Conservation (phyloP, 2,888 invertebrate genomes). For the Ischnus inquisitorius region DNA sequence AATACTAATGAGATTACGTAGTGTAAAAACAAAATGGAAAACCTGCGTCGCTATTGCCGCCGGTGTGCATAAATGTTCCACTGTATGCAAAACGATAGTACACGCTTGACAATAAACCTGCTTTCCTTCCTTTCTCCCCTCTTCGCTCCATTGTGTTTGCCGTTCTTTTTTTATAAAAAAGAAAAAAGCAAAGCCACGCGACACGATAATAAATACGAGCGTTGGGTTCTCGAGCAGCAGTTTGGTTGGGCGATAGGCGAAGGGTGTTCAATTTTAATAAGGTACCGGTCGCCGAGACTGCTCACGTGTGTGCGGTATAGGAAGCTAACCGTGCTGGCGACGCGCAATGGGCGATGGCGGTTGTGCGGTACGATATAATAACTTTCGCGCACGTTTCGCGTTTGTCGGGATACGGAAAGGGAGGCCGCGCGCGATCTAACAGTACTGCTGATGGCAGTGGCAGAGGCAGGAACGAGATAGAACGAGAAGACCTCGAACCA, state of each 20-base stretch:
- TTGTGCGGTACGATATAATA: conserved; percentile 71
- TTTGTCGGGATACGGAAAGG: conserved; percentile 59
- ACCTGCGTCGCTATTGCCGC: conserved; percentile 48
- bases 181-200: conserved; percentile 65
- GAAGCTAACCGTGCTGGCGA: conserved; percentile 20
- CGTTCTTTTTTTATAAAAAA: conserved; percentile 53
- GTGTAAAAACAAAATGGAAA: conserved; percentile 62
- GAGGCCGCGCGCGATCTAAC: conserved; percentile 56
- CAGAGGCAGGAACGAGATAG: conserved; percentile 40
- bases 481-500: conserved; percentile 16
- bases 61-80: conserved; percentile 49
- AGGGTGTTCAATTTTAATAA: conserved; percentile 72
- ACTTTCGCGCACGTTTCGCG: conserved; percentile 75
- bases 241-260: conserved; percentile 58
- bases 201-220: conserved; percentile 69
- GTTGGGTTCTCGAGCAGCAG: conserved; percentile 18
- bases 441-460: conserved; percentile 52
- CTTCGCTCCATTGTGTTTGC: conserved; percentile 30
- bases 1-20: conserved; percentile 67
- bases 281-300: conserved; percentile 60
- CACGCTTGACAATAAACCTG: conserved; percentile 68
- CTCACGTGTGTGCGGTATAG: conserved; percentile 38
- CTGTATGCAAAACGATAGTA: conserved; percentile 66
- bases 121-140: conserved; percentile 37
- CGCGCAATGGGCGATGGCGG: conserved; percentile 37